Base-by-base conservation (phyloP, 1,140 invertebrate genomes). In the Spodoptera litura region DNA sequence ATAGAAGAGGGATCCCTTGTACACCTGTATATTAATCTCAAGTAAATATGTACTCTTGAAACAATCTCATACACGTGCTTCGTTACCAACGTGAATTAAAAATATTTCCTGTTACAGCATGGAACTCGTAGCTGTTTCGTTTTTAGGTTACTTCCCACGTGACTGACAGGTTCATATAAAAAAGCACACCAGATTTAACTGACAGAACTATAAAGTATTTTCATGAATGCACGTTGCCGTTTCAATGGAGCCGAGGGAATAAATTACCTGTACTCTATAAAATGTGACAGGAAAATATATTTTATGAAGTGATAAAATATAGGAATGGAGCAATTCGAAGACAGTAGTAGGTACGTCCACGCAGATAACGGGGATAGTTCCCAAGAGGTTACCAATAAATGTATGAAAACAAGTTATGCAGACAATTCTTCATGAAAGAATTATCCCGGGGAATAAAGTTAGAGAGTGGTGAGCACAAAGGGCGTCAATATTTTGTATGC, bases 401-500 rank as follows among this genome's bases (percentile, higher is more conserved):
- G 85, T 80, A 80, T 71, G 71, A 27, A 73, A 73, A 59, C 59
- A 73, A 73, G 55, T 59, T 87, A 88, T 88, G 83, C 83, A 78
- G 82, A 80, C 83, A 66, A 85, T 88, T 83, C 80, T 87, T 88
- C 87, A 88, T 86, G 83, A 75, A 75, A 85, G 84, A 66, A 78
- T 84, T 84, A 85, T 31, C n/a, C 59, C 53, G 55, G 13, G 71
- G 51, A 53, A 59, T 82, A 81, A 85, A 87, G 78, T 87, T 87
- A 78, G 80, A 73, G 79, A 80, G 64, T 56, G 85, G 82, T 27
- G 56, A 85, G 81, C 27, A 89, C 85, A 84, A 86, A 87, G 83
- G 83, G 72, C 82, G 90, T 92, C 87, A 87, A 83, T 76, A 88
- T 88, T 90, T 85, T 62, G 78, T 49, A 74, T 70, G 83, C 88